Base-by-base conservation (phyloP, 64 coral and sea anemone genomes). In the Anthopleura sola region DNA sequence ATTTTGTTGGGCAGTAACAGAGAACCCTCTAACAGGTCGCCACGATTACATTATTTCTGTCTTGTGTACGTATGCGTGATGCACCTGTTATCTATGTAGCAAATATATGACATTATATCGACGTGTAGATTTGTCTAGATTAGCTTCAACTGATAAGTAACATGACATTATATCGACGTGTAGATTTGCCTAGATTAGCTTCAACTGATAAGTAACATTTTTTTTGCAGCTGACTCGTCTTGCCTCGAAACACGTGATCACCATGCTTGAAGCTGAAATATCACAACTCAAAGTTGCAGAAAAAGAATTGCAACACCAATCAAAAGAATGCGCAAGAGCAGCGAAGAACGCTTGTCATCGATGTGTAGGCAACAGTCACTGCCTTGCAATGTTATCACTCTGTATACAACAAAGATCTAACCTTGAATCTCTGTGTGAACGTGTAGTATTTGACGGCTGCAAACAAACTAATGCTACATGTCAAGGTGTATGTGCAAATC, bases 191-290 rank as follows among this genome's bases (percentile, higher is more conserved):
- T 29, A 13, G 9, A 84, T 84, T 71, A 38, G 14, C 40, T 44
- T 44, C 40, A 5, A 28, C 39, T 17, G 28, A 37, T 21, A 44
- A 2, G 23, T 68, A 50, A 17, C 9, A 50, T 85, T 85, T 58
- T 16, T 11, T 16, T 14, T 54, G 8, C 84, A 99, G 97, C 78
- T 99, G 15, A 95, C 97, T 17, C 87, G 93, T 39, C 28, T 94
- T 37, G 90, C 93, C 5, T 94, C 97, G 5, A 92, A 95, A 58
- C 85, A 99, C 75, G 90, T 99, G 29, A 89, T 99, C 6, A 68
- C 75, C n/a, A 92, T 99, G 90, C 37, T 99, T 12, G 93, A 90
- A 55, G 53, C 83, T 26, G 90, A 99, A 84, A 92, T 88, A 75
- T 83, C 90, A 3, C 48, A 90, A 46, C 37, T 99, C 20, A 94